phyloP scores from a whole-genome alignment of 1,140 invertebrate species.

The Littorina saxatilis region DNA sequence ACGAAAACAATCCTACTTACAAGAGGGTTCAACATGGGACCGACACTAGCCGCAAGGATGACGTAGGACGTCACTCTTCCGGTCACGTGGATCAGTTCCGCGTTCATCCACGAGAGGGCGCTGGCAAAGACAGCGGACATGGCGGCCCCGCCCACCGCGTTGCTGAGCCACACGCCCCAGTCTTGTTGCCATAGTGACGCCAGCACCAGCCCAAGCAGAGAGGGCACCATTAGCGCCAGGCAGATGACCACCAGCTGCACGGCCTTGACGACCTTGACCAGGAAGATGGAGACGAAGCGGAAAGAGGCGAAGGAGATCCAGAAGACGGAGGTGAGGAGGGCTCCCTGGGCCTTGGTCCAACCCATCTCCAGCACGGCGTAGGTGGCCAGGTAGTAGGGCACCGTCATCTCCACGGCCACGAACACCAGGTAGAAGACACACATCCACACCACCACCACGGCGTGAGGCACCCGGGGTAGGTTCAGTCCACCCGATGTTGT shows the following conservation, averaged over 20 bases:
- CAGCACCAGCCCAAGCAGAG: slow-evolving; percentile 39
- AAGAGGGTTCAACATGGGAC: slow-evolving; percentile 37
- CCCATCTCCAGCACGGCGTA: slow-evolving; percentile 47
- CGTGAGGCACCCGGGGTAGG: background rate
- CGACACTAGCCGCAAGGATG: slow-evolving; percentile 51
- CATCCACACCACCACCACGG: slow-evolving; percentile 21
- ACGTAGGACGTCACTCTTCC: slow-evolving; percentile 56
- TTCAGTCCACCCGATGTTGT: slow-evolving; percentile 37
- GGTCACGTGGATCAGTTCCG: slow-evolving; percentile 46
- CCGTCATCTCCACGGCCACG: slow-evolving; percentile 54
- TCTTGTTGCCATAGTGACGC: background rate
- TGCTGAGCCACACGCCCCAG: slow-evolving; percentile 33
- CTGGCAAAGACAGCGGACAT: slow-evolving; percentile 56
- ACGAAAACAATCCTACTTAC: too few species aligned
- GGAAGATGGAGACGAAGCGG: slow-evolving; percentile 51
- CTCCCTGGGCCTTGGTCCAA: slow-evolving; percentile 48
- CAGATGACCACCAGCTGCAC: slow-evolving; percentile 39
- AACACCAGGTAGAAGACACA: slow-evolving; percentile 43
- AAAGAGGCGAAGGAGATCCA: slow-evolving; percentile 51
- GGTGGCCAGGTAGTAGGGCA: slow-evolving; percentile 50
- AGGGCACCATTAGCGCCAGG: slow-evolving; percentile 27
- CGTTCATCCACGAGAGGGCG: slow-evolving; percentile 55
- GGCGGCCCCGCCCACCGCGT: slow-evolving; percentile 39
- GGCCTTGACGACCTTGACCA: slow-evolving; percentile 41
- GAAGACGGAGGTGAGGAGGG: slow-evolving; percentile 46